These are phyloP conservation scores for Acromyrmex charruanus DNA, from an alignment of 1,140 invertebrate species.

Conservation along the genomic window DNA sequence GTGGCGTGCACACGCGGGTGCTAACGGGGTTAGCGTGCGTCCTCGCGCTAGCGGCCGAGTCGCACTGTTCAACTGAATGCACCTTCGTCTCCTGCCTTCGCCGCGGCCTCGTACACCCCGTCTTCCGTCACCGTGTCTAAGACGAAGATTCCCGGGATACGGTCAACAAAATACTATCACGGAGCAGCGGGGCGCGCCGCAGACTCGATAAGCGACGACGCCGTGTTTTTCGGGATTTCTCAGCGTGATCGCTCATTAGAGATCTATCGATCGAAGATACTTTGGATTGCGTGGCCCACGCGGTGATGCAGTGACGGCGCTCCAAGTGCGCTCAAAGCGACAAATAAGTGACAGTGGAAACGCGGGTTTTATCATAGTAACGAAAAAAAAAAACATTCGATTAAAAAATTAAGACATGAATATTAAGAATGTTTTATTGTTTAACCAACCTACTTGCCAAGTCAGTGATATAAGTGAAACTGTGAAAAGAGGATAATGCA, in stretches of 20 bases:
- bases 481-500: neutral
- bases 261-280: slow-evolving; percentile 44
- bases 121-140: slow-evolving; percentile 37
- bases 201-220: slow-evolving; percentile 9
- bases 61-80: slow-evolving; percentile 71
- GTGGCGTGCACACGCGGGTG: slow-evolving; percentile 78
- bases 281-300: neutral
- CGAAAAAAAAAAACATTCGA: neutral
- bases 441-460: neutral
- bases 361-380: neutral
- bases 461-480: slow-evolving; percentile 11
- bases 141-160: slow-evolving; percentile 50
- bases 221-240: neutral
- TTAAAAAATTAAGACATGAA: neutral
- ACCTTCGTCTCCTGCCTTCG: slow-evolving; percentile 59
- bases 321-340: slow-evolving; percentile 13
- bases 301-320: slow-evolving; percentile 11
- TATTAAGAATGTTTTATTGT: neutral
- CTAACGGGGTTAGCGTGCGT: slow-evolving; percentile 77
- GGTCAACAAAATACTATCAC: slow-evolving; percentile 65
- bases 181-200: slow-evolving; percentile 13
- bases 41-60: slow-evolving; percentile 60
- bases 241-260: neutral
- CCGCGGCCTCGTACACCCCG: slow-evolving; percentile 42
- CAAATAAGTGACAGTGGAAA: slow-evolving; percentile 7